Conservation (phyloP, 1,140 invertebrate species). For the Rhysida immarginata region DNA sequence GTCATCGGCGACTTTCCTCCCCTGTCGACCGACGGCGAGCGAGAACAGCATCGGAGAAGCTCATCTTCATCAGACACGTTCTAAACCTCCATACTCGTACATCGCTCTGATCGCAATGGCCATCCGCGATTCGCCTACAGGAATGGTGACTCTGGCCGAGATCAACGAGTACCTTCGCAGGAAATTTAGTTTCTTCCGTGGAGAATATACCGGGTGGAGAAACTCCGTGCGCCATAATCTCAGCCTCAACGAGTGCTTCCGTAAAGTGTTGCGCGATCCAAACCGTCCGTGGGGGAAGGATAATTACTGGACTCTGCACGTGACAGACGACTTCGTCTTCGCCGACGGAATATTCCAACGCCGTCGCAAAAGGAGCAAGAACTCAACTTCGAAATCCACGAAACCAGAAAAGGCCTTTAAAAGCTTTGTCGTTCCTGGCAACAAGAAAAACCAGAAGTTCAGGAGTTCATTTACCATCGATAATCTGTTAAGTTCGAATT, state of each 20-base stretch:
- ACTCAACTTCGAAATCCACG: background rate
- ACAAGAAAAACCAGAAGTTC: no score
- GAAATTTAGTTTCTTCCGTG: conserved; percentile 82
- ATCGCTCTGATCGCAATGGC: conserved; percentile 96
- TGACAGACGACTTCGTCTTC: conserved; percentile 88
- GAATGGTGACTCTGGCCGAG: conserved; percentile 69
- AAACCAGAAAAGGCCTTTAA: no score
- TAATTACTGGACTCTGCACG: conserved; percentile 96
- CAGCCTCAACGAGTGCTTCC: conserved; percentile 93
- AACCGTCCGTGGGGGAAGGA: conserved; percentile 76
- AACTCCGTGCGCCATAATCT: conserved; percentile 95
- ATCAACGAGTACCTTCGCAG: conserved; percentile 76
- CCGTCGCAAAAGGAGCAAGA: conserved; percentile 54
- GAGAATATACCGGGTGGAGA: conserved; percentile 95
- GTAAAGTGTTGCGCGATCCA: conserved; percentile 76
- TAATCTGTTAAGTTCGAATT: no score
- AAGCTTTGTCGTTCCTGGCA: no score
- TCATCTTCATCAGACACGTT: conserved; percentile 60
- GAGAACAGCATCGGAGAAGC: no score
- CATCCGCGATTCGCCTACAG: conserved; percentile 76
- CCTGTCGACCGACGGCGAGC: no score
- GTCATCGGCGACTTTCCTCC: no score
- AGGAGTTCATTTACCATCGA: no score
- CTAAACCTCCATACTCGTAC: conserved; percentile 93
- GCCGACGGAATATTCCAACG: conserved; percentile 86